phyloP scores from a whole-genome alignment of 2,888 invertebrate species.

The Synanthedon formicaeformis region DNA sequence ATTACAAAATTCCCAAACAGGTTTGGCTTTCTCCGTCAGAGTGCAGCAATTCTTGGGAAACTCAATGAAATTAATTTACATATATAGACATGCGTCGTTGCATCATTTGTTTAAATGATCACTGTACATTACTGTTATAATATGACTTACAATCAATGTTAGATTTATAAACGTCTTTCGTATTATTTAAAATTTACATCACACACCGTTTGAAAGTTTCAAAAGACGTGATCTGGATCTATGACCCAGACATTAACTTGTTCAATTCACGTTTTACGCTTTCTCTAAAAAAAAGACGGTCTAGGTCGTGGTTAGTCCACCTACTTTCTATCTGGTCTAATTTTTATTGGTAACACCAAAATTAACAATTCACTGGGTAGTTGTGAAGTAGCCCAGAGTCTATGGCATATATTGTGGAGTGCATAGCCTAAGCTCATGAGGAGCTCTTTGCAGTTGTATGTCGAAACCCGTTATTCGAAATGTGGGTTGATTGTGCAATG shows the following conservation, averaged over 20 bases:
- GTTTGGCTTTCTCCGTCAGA: conserved; percentile 40
- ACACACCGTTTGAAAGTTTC: background rate
- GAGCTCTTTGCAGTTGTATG: conserved; percentile 24
- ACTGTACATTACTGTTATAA: background rate
- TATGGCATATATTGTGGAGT: no score
- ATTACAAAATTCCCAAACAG: conserved; percentile 39
- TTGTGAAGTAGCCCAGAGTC: no score
- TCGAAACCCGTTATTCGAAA: conserved; percentile 38
- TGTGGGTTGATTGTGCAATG: conserved; percentile 39
- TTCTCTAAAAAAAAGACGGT: conserved; percentile 34
- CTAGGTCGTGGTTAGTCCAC: conserved; percentile 21
- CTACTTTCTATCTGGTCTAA: conserved; percentile 27
- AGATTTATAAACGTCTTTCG: background rate
- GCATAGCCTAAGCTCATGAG: conserved; percentile 9
- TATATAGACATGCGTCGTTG: conserved; percentile 23
- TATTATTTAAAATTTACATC: background rate
- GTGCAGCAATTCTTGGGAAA: conserved; percentile 42
- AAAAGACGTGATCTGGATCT: conserved; percentile 11
- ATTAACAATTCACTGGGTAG: no score
- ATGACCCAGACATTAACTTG: conserved; percentile 23
- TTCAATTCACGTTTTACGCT: conserved; percentile 30
- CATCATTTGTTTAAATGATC: conserved; percentile 9
- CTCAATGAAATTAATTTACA: conserved; percentile 37
- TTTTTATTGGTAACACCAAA: conserved; percentile 4
- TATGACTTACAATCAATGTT: background rate